phyloP scores from a whole-genome alignment of 2,113 vertebrate genomes.

The Gallinago paraguaiae region DNA sequence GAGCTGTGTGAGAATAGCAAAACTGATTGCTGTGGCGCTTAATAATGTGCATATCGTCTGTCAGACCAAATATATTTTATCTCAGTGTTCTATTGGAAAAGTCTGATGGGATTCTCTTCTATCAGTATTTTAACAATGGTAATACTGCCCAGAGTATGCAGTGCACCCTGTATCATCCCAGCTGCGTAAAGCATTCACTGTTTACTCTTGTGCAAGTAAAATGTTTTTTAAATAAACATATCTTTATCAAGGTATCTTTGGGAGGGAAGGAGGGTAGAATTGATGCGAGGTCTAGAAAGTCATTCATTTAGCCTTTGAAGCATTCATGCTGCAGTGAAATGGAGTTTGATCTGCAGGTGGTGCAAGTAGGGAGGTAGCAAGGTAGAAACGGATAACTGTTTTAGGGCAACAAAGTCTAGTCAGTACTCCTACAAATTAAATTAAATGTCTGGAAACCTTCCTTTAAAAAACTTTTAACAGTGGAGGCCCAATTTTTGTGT shows the following conservation, averaged over 20 bases:
- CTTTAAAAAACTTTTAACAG: neutral
- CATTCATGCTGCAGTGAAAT: neutral
- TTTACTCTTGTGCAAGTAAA: neutral
- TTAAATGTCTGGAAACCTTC: neutral
- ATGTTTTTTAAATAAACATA: neutral
- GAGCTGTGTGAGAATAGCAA: neutral
- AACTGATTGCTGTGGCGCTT: neutral
- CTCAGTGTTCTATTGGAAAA: neutral
- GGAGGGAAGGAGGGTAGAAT: neutral
- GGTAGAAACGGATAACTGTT: neutral
- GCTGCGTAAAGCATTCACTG: neutral
- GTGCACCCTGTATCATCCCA: neutral
- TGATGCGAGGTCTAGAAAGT: no score
- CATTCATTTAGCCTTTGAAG: neutral
- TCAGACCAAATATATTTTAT: neutral
- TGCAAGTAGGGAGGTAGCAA: neutral
- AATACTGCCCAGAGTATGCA: neutral
- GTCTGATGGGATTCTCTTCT: neutral
- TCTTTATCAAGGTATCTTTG: neutral
- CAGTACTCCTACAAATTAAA: constrained; percentile 29
- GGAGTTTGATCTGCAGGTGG: neutral
- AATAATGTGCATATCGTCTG: neutral
- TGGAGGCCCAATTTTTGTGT: neutral
- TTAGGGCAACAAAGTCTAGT: neutral
- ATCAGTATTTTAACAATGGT: neutral